Evolutionary conservation across 1,140 invertebrate species (phyloP).

Genomic region (Drosophila asahinai): DNA sequence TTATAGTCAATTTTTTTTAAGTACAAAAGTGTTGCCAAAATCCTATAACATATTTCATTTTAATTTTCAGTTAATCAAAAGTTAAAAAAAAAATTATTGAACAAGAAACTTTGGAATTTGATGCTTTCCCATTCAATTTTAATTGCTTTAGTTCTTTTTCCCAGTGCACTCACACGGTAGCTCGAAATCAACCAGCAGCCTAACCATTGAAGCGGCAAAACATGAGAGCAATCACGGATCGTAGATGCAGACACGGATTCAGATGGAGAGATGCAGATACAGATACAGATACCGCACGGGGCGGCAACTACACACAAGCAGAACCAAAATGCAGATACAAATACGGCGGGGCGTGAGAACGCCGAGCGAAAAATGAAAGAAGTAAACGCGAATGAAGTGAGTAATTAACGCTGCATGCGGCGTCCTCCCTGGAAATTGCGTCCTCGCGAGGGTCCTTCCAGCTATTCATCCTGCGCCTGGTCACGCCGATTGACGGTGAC

Average conservation of each 20-base stretch:
- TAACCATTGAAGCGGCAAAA: slow-evolving; percentile 78
- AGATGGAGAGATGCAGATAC: slow-evolving; percentile 62
- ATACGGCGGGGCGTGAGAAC: slow-evolving; percentile 75
- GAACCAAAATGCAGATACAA: slow-evolving; percentile 46
- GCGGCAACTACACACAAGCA: slow-evolving; percentile 4
- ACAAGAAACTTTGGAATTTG: background rate
- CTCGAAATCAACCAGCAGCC: slow-evolving; percentile 36
- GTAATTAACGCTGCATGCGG: slow-evolving; percentile 81
- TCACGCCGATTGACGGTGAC: slow-evolving; percentile 69
- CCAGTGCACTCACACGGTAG: slow-evolving; percentile 27
- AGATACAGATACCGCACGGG: slow-evolving; percentile 52
- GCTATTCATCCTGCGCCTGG: slow-evolving; percentile 47
- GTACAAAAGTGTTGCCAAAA: rapidly evolving
- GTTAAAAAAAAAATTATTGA: background rate
- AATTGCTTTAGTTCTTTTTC: background rate
- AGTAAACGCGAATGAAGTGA: slow-evolving; percentile 65
- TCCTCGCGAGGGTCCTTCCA: slow-evolving; percentile 64
- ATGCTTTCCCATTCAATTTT: no score
- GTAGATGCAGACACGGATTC: slow-evolving; percentile 54
- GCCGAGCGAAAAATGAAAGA: slow-evolving; percentile 36
- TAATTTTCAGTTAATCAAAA: no score
- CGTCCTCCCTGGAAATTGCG: slow-evolving; percentile 55
- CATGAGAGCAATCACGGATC: slow-evolving; percentile 81
- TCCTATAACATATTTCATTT: background rate
- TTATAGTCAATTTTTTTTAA: background rate